Base-by-base conservation (phyloP, 2,113 vertebrate genomes). In the Apaloderma vittatum region DNA sequence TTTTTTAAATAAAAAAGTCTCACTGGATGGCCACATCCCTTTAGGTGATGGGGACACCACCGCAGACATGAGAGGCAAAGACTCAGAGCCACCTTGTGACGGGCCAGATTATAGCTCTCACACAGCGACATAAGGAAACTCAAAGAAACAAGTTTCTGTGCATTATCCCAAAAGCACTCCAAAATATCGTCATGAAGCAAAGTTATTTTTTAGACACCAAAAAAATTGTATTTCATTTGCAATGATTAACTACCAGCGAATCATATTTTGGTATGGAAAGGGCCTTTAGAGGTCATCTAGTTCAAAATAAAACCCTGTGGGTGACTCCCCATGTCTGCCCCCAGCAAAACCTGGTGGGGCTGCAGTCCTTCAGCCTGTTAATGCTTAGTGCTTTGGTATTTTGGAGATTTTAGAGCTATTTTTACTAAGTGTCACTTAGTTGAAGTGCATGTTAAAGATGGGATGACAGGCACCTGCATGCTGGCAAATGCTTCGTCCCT, bases 31-130 rank as follows among this genome's bases (percentile, higher is more conserved):
- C 43, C 21, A 5, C 43, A 40, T 63, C 21, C 18, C 73, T 57
- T 52, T 46, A 29, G 23, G 54, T 1, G 3, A 51, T 0, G 1
- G 32, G 46, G 40, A 57, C 62, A 48, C 16, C 15, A 26, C 3
- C 46, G 34, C 78, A 70, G 32, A 43, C 7, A 29, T 12, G 49
- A 84, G 29, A 74, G 18, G 67, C 61, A 32, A 78, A 79, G 73
- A 22, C 49, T 78, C 36, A 3, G 78, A 94, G 84, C 73, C 78
- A 58, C 84, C 67, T 84, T 78, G 67, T 0, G 66, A 68, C 8
- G 1, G 29, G 49, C 2, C 4, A 67, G 65, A 34, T 73, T 30
- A 77, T 34, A 77, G 52, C 54, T 65, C 62, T 45, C 55, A 21
- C 21, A 9, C 2, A 0, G 15, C 14, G 59, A 45, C 8, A 4